Base-by-base conservation (phyloP, 2,888 invertebrate species). In the Phasia obesa region DNA sequence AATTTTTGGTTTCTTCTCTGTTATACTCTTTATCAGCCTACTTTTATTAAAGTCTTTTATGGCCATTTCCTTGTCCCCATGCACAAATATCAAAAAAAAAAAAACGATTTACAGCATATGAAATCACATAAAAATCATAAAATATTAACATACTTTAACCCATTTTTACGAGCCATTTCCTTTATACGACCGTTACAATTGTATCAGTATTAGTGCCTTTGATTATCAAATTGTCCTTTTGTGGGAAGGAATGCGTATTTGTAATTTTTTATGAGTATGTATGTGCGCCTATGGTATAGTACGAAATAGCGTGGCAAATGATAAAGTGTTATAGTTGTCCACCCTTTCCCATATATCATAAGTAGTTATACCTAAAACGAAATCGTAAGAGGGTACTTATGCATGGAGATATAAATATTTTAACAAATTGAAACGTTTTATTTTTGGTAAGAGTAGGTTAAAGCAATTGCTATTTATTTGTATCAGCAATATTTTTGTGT, bases 181-280 rank as follows among this genome's bases (percentile, higher is more conserved):
- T 82, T 59, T 78, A 74, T 64, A 78, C 44, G 51, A 67, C 38
- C 55, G 21, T 80, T 47, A 49, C 49, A 59, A 27, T 76, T 67
- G 51, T 57, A 70, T 67, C 59, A 60, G 57, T 69, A 64, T 59
- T 25, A 78, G 47, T 60, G 78, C 80, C 69, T 84, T 81, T 84
- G 85, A 84, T 86, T 85, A 86, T 85, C 77, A 82, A 85, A 85
- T 76, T 85, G 86, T 85, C 86, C 85, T 85, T 84, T 60, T 57
- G 17, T 7, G 84, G 60, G 51, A 38, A 21, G 3, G n/a, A n/a
- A n/a, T n/a, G n/a, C n/a, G n/a, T n/a, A n/a, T n/a, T n/a, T n/a
- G n/a, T n/a, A n/a, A n/a, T n/a, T n/a, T n/a, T n/a, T n/a, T n/a
- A n/a, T 53, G 15, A 7, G 25, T 44, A 17, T 4, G 38, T 17